Percentiles rank a stretch among this genome's conserved stretches.
Conservation (phyloP, 2,797 vertebrate genomes). For the Onychomys leucogaster region DNA sequence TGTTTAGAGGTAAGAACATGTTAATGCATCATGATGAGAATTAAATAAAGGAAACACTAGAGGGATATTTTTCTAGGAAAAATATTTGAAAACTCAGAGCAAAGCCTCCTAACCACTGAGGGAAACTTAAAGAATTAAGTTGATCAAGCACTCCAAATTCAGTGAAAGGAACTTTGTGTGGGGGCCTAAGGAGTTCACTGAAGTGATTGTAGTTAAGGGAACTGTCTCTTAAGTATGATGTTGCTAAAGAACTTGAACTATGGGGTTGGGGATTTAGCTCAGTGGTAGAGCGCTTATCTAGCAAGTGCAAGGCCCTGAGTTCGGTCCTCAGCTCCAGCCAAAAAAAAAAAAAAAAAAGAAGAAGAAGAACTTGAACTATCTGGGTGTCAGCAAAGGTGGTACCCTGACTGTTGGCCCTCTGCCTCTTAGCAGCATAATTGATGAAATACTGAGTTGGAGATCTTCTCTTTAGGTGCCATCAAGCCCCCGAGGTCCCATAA, state of each 20-base stretch:
- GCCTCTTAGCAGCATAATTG: neutral
- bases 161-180: neutral
- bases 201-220: neutral
- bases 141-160: neutral
- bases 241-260: neutral
- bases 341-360: too few species aligned
- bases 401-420: neutral
- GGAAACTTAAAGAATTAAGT: neutral
- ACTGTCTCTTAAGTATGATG: neutral
- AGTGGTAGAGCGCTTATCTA: too few species aligned
- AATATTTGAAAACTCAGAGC: neutral
- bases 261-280: too few species aligned
- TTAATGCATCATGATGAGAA: conserved; percentile 24
- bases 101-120: conserved; percentile 1
- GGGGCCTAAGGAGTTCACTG: neutral
- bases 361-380: neutral
- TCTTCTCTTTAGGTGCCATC: too few species aligned
- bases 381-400: too few species aligned
- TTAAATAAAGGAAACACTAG: conserved; percentile 8
- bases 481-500: too few species aligned
- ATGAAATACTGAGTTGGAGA: neutral
- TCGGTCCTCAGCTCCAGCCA: too few species aligned
- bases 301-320: too few species aligned
- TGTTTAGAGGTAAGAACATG: neutral
- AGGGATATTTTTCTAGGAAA: conserved; percentile 29